These are phyloP conservation scores for Litocranius walleri DNA, from an alignment of 2,113 vertebrate genomes.

Conservation along the genomic window DNA sequence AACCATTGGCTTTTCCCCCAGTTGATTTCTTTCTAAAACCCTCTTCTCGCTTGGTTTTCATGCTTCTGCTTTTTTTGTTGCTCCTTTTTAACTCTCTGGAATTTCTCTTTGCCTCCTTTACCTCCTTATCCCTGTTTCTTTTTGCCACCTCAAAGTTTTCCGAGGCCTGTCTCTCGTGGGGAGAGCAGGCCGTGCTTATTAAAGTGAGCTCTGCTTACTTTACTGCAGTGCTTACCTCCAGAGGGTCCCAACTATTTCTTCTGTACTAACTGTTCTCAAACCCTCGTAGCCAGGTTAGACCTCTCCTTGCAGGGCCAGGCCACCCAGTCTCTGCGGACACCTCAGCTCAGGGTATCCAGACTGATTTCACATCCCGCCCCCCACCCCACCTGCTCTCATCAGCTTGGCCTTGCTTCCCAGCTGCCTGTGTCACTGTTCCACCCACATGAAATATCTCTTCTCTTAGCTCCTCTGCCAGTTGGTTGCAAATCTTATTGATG, in stretches of 20 bases:
- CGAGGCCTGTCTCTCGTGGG: not conserved
- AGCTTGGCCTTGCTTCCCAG: not conserved
- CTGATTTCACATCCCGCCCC: not conserved
- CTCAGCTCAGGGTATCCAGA: not conserved
- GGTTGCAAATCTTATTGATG: not conserved
- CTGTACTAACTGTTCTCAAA: not conserved
- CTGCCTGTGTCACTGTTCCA: rapidly evolving
- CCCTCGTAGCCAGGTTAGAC: rapidly evolving
- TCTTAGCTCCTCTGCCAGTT: not conserved
- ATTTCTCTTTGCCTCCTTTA: not conserved
- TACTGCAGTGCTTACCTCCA: rapidly evolving
- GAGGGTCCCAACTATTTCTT: not conserved
- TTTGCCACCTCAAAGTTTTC: not conserved
- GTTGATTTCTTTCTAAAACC: not conserved
- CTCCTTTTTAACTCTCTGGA: not conserved
- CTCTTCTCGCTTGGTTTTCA: not conserved
- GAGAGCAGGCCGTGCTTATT: not conserved
- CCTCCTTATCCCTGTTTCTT: not conserved
- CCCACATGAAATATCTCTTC: rapidly evolving
- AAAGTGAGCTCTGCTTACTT: not conserved
- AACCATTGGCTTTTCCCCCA: not conserved
- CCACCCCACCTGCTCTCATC: not conserved
- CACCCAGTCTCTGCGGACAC: not conserved
- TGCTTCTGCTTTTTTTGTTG: not conserved
- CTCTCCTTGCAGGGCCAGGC: not conserved